Percentiles rank a stretch among this genome's conserved stretches.
Conservation (phyloP, 2,113 vertebrate genomes). For the Conger conger region DNA sequence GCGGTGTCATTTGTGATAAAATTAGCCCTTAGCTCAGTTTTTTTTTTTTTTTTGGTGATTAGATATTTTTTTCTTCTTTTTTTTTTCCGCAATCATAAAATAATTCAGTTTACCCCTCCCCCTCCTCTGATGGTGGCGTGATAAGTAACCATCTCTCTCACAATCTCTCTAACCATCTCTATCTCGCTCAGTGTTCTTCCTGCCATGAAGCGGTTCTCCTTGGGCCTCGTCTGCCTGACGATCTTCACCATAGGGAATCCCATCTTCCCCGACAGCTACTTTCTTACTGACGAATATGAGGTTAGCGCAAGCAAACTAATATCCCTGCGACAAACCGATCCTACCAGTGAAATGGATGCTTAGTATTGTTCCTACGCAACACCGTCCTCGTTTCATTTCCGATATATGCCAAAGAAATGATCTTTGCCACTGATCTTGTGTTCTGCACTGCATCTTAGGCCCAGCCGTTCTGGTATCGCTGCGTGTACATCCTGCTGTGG, state of each 20-base stretch:
- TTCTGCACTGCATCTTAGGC: conserved; percentile 64
- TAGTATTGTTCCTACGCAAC: neutral
- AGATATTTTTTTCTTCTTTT: too few species aligned
- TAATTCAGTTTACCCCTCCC: neutral
- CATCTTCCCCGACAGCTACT: conserved; percentile 81
- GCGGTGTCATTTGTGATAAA: neutral
- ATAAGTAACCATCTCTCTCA: neutral
- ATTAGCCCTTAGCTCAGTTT: neutral
- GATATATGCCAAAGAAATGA: neutral
- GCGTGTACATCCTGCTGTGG: conserved; percentile 89
- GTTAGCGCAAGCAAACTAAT: conserved; percentile 63
- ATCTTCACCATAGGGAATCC: conserved; percentile 80
- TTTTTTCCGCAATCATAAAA: neutral
- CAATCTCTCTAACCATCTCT: neutral
- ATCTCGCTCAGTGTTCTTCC: conserved; percentile 73
- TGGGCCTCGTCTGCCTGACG: conserved; percentile 83
- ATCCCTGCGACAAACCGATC: neutral
- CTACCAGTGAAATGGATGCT: neutral
- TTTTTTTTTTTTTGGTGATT: too few species aligned
- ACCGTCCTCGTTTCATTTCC: neutral
- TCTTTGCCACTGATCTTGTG: neutral
- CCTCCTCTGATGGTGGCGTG: neutral
- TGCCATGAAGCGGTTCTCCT: conserved; percentile 81
- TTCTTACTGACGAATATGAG: conserved; percentile 82
- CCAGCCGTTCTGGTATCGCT: conserved; percentile 89